phyloP scores from a whole-genome alignment of 2,797 vertebrate species.

The Nannoperca australis region DNA sequence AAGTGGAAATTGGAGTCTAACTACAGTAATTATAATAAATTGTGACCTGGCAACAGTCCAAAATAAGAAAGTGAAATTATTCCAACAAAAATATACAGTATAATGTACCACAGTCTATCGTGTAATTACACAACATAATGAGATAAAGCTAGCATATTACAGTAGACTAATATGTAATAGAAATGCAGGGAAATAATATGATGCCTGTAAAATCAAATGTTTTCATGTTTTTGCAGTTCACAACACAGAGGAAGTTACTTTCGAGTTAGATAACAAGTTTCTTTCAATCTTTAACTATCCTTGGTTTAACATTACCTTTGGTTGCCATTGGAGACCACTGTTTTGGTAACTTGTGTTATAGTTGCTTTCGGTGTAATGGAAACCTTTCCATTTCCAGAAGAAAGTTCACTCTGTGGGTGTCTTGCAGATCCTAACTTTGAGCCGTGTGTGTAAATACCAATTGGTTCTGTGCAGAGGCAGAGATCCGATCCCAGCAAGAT shows the following conservation, averaged over 20 bases:
- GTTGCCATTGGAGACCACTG: conserved; percentile 54
- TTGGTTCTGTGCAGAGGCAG: background rate
- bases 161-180: background rate
- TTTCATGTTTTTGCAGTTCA: background rate
- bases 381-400: conserved; percentile 18
- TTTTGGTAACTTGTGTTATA: background rate
- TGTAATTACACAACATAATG: background rate
- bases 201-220: background rate
- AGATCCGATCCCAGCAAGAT: conserved; percentile 18
- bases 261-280: background rate
- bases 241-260: background rate
- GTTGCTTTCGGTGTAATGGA: conserved; percentile 13
- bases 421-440: background rate
- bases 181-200: background rate
- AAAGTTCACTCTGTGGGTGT: background rate
- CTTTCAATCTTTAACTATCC: background rate
- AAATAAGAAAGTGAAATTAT: background rate
- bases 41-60: background rate
- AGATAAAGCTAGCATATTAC: background rate
- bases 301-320: conserved; percentile 56
- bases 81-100: background rate
- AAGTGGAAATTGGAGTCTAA: background rate
- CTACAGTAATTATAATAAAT: background rate
- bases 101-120: background rate
- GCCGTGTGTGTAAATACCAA: background rate